Evolutionary conservation across 2,888 invertebrate species (phyloP).

Genomic region (Xestia sexstrigata): DNA sequence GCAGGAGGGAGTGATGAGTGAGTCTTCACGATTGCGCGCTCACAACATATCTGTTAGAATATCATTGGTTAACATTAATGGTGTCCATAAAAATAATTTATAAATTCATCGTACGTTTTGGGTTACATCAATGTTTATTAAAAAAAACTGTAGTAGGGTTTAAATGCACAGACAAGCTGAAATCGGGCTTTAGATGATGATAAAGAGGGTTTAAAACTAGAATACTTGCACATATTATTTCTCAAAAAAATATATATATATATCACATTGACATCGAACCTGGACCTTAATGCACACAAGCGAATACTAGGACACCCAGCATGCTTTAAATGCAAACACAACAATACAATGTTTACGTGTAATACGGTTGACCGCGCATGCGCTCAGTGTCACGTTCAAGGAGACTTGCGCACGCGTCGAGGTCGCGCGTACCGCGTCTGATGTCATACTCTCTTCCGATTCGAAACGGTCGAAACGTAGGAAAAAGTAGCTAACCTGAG

Average conservation of each 20-base stretch:
- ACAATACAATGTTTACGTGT: conserved; percentile 36
- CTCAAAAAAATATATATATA: too few species aligned
- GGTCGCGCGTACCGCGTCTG: conserved; percentile 70
- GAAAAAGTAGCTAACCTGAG: not conserved
- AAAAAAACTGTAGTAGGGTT: too few species aligned
- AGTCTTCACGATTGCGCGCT: too few species aligned
- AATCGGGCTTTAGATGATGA: too few species aligned
- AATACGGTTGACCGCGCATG: conserved; percentile 62
- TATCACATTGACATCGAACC: not conserved
- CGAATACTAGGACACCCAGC: not conserved
- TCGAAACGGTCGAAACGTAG: not conserved
- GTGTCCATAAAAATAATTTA: too few species aligned
- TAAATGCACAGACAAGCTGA: too few species aligned
- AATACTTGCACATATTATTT: not conserved
- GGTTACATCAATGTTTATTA: too few species aligned
- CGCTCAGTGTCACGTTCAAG: conserved; percentile 79
- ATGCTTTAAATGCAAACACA: conserved; percentile 9
- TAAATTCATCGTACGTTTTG: too few species aligned
- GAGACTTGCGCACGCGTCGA: conserved; percentile 69
- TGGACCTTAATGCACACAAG: not conserved
- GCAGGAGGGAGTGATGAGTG: too few species aligned
- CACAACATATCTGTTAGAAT: too few species aligned
- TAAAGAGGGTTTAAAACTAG: too few species aligned
- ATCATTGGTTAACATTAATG: too few species aligned
- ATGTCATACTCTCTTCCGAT: conserved; percentile 67